Conservation (phyloP, 2,113 vertebrate species). For the western clawed frog (Xenopus tropicalis) region DNA sequence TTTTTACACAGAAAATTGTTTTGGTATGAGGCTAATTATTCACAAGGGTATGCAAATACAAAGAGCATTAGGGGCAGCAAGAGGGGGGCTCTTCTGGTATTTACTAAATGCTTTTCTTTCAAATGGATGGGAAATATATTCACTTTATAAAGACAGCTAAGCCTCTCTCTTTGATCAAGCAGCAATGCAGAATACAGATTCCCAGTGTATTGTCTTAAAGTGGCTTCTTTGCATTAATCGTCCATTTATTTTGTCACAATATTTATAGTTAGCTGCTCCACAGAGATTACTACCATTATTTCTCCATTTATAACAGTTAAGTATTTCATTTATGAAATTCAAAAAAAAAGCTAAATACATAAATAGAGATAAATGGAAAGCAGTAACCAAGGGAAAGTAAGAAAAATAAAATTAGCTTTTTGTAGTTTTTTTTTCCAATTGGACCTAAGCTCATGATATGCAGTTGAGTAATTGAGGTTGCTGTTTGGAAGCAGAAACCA, state of each 20-base stretch:
- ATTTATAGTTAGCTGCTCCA: slow-evolving; percentile 22
- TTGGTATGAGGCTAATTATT: slow-evolving; percentile 62
- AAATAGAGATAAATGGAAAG: too few species aligned
- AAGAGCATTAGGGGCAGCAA: slow-evolving; percentile 62
- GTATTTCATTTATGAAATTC: background rate
- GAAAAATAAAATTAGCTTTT: too few species aligned
- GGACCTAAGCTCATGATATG: too few species aligned
- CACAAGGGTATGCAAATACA: slow-evolving; percentile 69
- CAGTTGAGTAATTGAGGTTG: too few species aligned
- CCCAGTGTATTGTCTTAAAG: slow-evolving; percentile 55
- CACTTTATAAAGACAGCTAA: slow-evolving; percentile 69
- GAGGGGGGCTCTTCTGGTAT: slow-evolving; percentile 63
- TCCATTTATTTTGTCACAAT: slow-evolving; percentile 49
- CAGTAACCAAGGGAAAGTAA: too few species aligned
- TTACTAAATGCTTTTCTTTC: slow-evolving; percentile 63
- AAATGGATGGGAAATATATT: slow-evolving; percentile 68
- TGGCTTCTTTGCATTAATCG: slow-evolving; percentile 55
- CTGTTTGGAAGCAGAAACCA: too few species aligned
- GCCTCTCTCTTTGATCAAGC: slow-evolving; percentile 66
- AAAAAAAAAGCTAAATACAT: background rate
- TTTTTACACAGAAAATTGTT: slow-evolving; percentile 48
- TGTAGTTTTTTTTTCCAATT: too few species aligned
- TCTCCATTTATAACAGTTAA: background rate
- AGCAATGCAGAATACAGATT: slow-evolving; percentile 56
- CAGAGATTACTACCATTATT: slow-evolving; percentile 18